Evolutionary conservation across 1,140 invertebrate genomes (phyloP), one percentile per base, ranked within the genome.

Genomic region (Rhagoletis zephyria): DNA sequence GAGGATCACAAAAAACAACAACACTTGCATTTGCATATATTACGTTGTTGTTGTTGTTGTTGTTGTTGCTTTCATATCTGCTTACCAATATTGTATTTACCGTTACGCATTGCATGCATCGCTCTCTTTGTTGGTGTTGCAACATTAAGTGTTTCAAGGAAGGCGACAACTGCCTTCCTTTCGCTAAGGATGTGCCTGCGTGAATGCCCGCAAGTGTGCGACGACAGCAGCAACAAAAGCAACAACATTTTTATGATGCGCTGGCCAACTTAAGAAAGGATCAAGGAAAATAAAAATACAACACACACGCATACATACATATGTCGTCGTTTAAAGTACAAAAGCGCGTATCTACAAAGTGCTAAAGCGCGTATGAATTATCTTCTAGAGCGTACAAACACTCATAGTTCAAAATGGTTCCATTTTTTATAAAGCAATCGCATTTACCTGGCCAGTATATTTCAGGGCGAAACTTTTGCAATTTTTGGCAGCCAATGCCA

Each of bases 91-190:
- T 48, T 74, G 67, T 74, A n/a, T 56, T 56, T 59, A n/a, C 48
- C 45, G 40, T 16, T 45, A 74, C 40, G 14, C 9, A 1, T 63
- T 63, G 10, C 61, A 67, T 67, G n/a, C 5, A 14, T 64, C 30
- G 3, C 48, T 45, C 14, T 77, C 48, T 12, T 81, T 81, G 74
- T 81, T 56, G 16, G 9, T 81, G 74, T 81, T 56, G 48, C 30
- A 56, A 81, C 74, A 81, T 81, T 81, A 81, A 81, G 74, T 81
- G 74, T 81, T 81, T 81, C 74, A 81, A 51, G 74, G 74, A 81
- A 81, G 74, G 74, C 74, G 74, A 81, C 74, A 81, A 81, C 74
- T 81, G 51, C 48, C 74, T 81, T 81, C 48, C 74, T 81, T 81
- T 51, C 74, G 74, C 48, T 56, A 51, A 56, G 74, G 19, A 81